Evolutionary conservation across 2,888 invertebrate genomes (phyloP).

Genomic region (Aelia acuminata): DNA sequence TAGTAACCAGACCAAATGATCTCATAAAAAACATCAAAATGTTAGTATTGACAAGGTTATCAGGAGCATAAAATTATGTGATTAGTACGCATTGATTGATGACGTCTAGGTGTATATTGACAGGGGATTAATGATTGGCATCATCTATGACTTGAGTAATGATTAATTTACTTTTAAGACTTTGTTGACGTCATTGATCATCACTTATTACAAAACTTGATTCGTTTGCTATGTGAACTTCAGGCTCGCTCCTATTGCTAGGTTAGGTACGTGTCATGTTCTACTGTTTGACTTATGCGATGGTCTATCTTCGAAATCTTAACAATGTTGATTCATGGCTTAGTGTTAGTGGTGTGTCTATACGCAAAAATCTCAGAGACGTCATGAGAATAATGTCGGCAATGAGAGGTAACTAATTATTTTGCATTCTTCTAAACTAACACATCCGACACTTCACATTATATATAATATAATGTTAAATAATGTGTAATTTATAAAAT

Average conservation of each 20-base stretch:
- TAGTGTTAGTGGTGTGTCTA: not conserved
- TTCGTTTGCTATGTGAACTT: not conserved
- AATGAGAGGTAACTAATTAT: not conserved
- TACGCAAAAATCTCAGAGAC: not conserved
- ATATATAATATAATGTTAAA: no score
- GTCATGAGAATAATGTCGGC: not conserved
- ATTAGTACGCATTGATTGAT: not conserved
- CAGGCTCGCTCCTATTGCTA: not conserved
- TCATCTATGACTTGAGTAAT: not conserved
- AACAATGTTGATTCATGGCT: not conserved
- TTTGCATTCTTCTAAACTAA: no score
- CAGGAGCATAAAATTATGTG: not conserved
- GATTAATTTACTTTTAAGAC: not conserved
- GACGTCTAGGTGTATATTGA: not conserved
- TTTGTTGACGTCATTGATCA: not conserved
- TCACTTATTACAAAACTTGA: not conserved
- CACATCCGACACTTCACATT: no score
- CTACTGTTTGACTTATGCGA: not conserved
- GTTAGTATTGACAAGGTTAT: not conserved
- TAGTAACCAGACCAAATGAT: no score
- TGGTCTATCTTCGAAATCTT: not conserved
- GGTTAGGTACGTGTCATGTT: not conserved
- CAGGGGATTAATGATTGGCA: not conserved
- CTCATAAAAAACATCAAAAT: no score
- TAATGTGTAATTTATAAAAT: no score